phyloP scores from a whole-genome alignment of 1,140 invertebrate species.

The Thaumetopoea pityocampa region DNA sequence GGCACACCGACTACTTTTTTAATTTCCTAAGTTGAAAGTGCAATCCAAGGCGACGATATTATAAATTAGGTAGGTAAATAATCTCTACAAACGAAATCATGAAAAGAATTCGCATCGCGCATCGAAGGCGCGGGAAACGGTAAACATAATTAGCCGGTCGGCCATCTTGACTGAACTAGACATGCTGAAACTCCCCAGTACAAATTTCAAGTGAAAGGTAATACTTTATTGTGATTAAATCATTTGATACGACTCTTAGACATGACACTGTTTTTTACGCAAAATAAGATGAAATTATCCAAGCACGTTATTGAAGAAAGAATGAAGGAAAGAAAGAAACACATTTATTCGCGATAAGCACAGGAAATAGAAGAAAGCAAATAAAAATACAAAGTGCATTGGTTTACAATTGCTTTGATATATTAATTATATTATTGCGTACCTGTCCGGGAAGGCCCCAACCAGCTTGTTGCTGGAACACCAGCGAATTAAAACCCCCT shows the following conservation, averaged over 20 bases:
- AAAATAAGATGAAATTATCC: conserved; percentile 12
- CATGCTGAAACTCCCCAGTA: conserved; percentile 32
- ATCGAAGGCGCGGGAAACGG: conserved; percentile 32
- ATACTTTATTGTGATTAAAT: conserved; percentile 33
- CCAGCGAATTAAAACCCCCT: too few species aligned
- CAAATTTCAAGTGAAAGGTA: conserved; percentile 37
- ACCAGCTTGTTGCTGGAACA: too few species aligned
- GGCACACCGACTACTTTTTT: too few species aligned
- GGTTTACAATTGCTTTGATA: too few species aligned
- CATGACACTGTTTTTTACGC: conserved; percentile 16
- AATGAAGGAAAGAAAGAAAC: too few species aligned
- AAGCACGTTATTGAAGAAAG: too few species aligned
- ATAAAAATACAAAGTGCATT: too few species aligned
- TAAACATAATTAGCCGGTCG: conserved; percentile 51
- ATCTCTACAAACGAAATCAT: conserved; percentile 19
- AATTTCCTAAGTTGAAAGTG: not conserved
- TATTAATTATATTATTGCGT: too few species aligned
- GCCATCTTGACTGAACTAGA: conserved; percentile 45
- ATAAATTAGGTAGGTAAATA: conserved; percentile 7
- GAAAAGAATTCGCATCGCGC: conserved; percentile 16
- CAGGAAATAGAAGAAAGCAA: too few species aligned
- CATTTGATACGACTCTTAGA: conserved; percentile 24
- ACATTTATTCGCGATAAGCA: too few species aligned
- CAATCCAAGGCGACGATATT: too few species aligned
- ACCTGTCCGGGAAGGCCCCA: too few species aligned